Evolutionary conservation across 1,140 invertebrate genomes (phyloP).

Genomic region (Drosophila biarmipes): DNA sequence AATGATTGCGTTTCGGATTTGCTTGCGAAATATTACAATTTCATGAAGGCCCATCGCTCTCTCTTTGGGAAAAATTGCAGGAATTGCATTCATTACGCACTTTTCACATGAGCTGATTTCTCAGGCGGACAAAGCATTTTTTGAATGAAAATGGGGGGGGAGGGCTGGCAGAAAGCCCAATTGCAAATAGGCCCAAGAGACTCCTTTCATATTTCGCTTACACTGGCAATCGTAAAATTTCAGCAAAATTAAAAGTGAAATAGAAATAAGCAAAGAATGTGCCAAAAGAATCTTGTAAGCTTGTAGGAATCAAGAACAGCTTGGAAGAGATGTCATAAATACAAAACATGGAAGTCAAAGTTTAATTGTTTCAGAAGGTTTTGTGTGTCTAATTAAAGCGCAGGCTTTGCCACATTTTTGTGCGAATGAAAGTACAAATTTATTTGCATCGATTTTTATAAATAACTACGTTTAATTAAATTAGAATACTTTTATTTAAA

Average conservation of each 20-base stretch:
- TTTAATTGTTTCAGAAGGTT: neutral
- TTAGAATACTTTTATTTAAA: too few species aligned
- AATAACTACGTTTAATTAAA: too few species aligned
- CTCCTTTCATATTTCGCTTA: constrained; percentile 17
- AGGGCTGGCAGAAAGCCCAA: constrained; percentile 19
- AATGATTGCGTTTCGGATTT: constrained; percentile 32
- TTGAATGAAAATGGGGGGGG: too few species aligned
- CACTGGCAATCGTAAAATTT: constrained; percentile 7
- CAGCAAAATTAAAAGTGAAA: neutral
- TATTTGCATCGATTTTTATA: too few species aligned
- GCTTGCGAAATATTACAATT: constrained; percentile 21
- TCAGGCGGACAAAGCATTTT: constrained; percentile 14
- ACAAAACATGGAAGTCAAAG: neutral
- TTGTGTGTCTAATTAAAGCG: neutral
- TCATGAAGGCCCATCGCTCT: neutral
- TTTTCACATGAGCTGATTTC: constrained; percentile 21
- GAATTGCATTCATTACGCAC: constrained; percentile 44
- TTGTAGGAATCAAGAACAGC: neutral
- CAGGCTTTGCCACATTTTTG: too few species aligned
- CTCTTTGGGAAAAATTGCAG: constrained; percentile 5
- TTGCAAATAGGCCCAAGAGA: constrained; percentile 13
- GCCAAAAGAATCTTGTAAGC: neutral
- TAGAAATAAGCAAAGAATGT: neutral
- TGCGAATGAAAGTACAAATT: too few species aligned
- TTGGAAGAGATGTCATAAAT: neutral